Evolutionary conservation across 2,113 vertebrate genomes (phyloP), one percentile per base, ranked within the genome.

Genomic region (Recurvirostra avosetta): DNA sequence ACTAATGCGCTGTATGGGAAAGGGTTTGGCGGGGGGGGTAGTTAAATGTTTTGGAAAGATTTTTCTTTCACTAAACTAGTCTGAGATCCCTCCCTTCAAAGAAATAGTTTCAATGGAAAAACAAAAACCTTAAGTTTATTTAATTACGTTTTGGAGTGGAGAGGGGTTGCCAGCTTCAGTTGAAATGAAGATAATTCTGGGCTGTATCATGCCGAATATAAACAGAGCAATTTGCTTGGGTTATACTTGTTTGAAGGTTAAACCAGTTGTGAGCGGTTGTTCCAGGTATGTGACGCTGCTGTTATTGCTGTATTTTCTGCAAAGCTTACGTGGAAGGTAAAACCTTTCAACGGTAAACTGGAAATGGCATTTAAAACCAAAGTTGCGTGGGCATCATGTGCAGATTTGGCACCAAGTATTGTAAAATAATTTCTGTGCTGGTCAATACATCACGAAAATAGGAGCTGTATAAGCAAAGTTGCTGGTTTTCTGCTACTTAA

Each of bases 311-410:
- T 34, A 0, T 66, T 92, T 92, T 88, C 47, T 71, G 68, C 47
- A 74, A 1, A 86, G 26, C 59, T 65, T 23, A 25, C 1, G 1
- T 8, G 19, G 58, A 47, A 73, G 20, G 18, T 34, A 3, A 74
- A 96, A 47, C 43, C 12, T 89, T 86, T 43, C 41, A 59, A 0
- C 50, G 23, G 25, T 36, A 55, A 91, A 59, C 59, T 77, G 17
- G n/a, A 78, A 26, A 7, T 68, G 23, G 8, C 18, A 11, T 86
- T 92, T 81, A n/a, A 94, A 84, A n/a, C n/a, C n/a, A 25, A 32
- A 80, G 67, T 49, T 73, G 15, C 0, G 2, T 34, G 79, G 74
- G 38, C 15, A 36, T 92, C 38, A 3, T 2, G 0, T 34, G 59
- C 22, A 68, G 30, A 8, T 85, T 75, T 84, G 70, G n/a, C 56